Conservation (phyloP, 2,797 vertebrate genomes). For the Acropternis orthonyx region DNA sequence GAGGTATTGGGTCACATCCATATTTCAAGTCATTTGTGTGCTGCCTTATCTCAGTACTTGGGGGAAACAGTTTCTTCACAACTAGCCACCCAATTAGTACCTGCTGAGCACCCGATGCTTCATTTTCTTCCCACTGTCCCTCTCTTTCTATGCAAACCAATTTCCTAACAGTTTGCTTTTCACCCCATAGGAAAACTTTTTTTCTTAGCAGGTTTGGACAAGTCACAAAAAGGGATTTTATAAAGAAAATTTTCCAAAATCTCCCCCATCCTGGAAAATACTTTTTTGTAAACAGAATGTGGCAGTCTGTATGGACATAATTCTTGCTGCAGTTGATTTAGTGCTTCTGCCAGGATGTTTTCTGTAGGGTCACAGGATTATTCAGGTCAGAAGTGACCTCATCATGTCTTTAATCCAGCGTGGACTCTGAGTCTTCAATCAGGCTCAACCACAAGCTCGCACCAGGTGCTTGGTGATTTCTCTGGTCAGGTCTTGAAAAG, state of each 20-base stretch:
- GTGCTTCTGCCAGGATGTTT: neutral
- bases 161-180: neutral
- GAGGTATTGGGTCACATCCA: conserved; percentile 63
- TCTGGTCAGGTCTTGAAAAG: neutral
- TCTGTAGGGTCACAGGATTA: neutral
- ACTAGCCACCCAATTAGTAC: conserved; percentile 49
- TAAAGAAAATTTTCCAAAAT: neutral
- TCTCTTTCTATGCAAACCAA: neutral
- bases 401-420: neutral
- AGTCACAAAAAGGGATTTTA: neutral
- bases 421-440: neutral
- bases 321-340: neutral
- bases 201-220: neutral
- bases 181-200: neutral
- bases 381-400: neutral
- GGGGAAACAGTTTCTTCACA: conserved; percentile 50
- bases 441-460: neutral
- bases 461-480: neutral
- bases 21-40: conserved; percentile 55
- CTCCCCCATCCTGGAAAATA: neutral
- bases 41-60: conserved; percentile 28
- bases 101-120: conserved; percentile 11
- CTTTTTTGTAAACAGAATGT: neutral
- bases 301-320: neutral
- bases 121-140: neutral